These are phyloP conservation scores for Drosophila picticornis DNA, from an alignment of 2,888 invertebrate genomes.

Conservation along the genomic window DNA sequence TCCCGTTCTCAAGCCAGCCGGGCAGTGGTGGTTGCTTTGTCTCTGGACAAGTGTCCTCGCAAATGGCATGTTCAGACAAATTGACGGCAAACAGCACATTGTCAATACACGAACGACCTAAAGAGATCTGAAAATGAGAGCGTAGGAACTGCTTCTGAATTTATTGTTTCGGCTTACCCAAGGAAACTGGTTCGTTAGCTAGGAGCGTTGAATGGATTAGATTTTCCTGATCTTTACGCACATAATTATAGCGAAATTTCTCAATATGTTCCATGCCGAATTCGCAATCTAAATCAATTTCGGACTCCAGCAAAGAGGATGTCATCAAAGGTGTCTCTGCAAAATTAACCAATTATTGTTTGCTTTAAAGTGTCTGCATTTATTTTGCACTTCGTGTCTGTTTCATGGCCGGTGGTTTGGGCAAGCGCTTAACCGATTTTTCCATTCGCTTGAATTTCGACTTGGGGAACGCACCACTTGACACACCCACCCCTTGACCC, in stretches of 20 bases:
- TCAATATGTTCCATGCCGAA: slow-evolving; percentile 56
- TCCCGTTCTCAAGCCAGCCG: neutral
- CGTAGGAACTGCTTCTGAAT: neutral
- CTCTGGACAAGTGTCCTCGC: neutral
- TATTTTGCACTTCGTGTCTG: neutral
- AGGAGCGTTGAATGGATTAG: accelerated
- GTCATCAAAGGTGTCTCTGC: slow-evolving; percentile 1
- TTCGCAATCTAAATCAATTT: slow-evolving; percentile 54
- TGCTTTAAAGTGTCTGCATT: neutral
- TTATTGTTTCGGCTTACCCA: neutral
- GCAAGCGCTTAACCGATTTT: neutral
- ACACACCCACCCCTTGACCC: no score
- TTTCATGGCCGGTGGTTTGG: neutral
- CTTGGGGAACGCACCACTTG: slow-evolving; percentile 48
- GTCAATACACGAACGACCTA: neutral
- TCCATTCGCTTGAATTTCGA: neutral
- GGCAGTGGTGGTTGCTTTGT: neutral
- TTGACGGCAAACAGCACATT: neutral
- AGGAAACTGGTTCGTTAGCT: neutral
- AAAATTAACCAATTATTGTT: slow-evolving; percentile 6
- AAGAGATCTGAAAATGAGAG: no score
- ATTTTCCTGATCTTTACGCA: slow-evolving; percentile 7
- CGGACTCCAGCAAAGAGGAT: neutral
- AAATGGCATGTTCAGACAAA: neutral
- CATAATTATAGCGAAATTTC: slow-evolving; percentile 37